These are phyloP conservation scores for Thelaira solivaga DNA, from an alignment of 2,888 invertebrate species.

Conservation along the genomic window DNA sequence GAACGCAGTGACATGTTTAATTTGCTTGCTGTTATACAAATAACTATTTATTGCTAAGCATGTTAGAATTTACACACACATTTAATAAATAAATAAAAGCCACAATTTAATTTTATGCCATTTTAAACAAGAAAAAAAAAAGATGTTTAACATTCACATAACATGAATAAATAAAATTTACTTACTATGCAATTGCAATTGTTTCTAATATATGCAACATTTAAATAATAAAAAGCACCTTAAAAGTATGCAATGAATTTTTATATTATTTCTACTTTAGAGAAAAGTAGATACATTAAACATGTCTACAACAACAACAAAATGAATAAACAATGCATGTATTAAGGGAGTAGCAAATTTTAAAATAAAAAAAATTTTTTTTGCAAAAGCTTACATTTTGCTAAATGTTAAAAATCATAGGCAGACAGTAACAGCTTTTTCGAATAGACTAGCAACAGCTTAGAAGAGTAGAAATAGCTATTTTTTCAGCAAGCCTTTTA, in stretches of 20 bases:
- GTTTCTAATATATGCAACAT: slow-evolving; percentile 56
- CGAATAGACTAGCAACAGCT: too few species aligned
- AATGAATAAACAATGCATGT: neutral
- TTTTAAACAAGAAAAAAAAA: slow-evolving; percentile 32
- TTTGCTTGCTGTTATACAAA: too few species aligned
- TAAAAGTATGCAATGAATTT: slow-evolving; percentile 63
- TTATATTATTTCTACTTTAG: slow-evolving; percentile 39
- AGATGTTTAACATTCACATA: slow-evolving; percentile 24
- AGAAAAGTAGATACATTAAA: slow-evolving; percentile 19
- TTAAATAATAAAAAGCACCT: slow-evolving; percentile 62
- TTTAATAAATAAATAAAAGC: slow-evolving; percentile 37
- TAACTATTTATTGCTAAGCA: too few species aligned
- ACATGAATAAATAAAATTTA: slow-evolving; percentile 48
- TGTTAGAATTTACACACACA: too few species aligned
- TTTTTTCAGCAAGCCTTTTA: neutral
- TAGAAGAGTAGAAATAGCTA: too few species aligned
- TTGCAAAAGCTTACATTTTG: neutral
- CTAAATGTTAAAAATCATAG: neutral
- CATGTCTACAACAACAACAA: neutral
- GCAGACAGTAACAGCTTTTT: neutral
- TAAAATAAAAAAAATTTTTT: neutral
- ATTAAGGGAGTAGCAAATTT: neutral
- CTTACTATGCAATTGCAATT: slow-evolving; percentile 28
- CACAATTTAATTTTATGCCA: slow-evolving; percentile 56
- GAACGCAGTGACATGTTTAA: too few species aligned